Base-by-base conservation (phyloP, 2,113 vertebrate species). In the Telmatochromis sp. region DNA sequence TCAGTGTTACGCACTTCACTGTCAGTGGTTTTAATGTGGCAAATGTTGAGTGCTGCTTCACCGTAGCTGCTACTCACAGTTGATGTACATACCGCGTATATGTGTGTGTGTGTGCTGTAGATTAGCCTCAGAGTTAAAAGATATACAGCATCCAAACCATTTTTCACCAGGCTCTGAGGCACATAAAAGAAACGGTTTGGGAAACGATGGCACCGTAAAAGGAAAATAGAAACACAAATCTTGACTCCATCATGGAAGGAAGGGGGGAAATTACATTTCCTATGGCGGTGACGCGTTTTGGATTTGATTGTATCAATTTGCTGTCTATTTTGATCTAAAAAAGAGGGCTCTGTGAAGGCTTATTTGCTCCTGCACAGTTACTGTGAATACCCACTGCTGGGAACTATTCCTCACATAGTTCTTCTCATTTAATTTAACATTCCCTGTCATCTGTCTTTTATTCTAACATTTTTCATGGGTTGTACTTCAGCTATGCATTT, bases 161-260 rank as follows among this genome's bases (percentile, higher is more conserved):
- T 93, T 95, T 87, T 91, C 87, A 89, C 84, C 84, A 35, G 84
- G 84, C 94, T 93, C 89, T 37, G 78, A 91, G 88, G 86, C 85
- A 82, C 91, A 93, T 93, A 91, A 93, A 94, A 91, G 87, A 91
- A 91, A 92, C 91, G 47, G 88, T 93, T 89, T 89, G 90, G 92
- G 89, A 92, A 95, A 94, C 80, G 89, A 90, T 87, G 87, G 83
- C 58, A 65, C 91, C 93, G 83, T 95, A 93, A 94, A 94, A 94
- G 86, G 86, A 91, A 93, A 95, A 95, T 92, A 81, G 90, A 94
- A 94, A 93, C 86, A 93, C 93, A 93, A 93, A 95, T 93, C 88
- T 87, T 88, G 86, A 86, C 91, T 93, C 84, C 89, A 91, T 93
- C 87, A 91, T 89, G 75, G 84, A 85, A 51, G 89, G 86, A 89